Evolutionary conservation across 2,113 vertebrate genomes (phyloP).

Genomic region (Corythoichthys haematopterus): DNA sequence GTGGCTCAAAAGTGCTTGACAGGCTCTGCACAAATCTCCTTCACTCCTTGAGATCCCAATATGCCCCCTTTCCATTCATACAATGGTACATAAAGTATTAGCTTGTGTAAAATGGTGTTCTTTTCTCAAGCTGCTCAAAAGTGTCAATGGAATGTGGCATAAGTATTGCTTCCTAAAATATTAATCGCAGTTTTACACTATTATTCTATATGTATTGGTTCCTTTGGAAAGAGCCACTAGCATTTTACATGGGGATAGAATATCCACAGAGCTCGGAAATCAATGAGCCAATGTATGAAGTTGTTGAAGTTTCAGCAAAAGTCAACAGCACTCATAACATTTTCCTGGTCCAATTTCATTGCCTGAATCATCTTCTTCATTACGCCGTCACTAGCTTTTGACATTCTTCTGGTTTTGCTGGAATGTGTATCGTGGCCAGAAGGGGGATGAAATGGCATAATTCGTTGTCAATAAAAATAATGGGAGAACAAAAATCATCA

Average conservation of each 20-base stretch:
- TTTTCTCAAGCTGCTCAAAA: background rate
- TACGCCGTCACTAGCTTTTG: constrained; percentile 8
- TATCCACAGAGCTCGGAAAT: constrained; percentile 15
- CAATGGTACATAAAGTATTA: background rate
- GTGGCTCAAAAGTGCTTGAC: constrained; percentile 5
- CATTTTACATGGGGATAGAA: constrained; percentile 2
- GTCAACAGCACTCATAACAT: constrained; percentile 25
- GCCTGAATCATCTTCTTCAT: constrained; percentile 25
- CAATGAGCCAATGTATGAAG: constrained; percentile 12
- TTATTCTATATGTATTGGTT: constrained; percentile 2
- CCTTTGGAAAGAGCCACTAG: constrained; percentile 9
- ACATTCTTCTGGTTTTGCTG: constrained; percentile 4
- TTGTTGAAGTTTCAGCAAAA: constrained; percentile 32
- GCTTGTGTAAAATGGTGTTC: background rate
- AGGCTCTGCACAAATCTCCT: background rate
- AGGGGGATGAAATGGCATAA: constrained; percentile 25
- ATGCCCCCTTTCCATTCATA: background rate
- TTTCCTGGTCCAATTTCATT: constrained; percentile 30
- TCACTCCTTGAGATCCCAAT: background rate
- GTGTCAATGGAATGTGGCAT: background rate
- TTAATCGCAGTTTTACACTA: constrained; percentile 13
- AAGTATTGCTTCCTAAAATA: background rate
- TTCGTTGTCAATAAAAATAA: constrained; percentile 28
- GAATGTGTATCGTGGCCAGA: constrained; percentile 23
- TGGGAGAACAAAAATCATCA: background rate